Percentiles rank a stretch among this genome's conserved stretches.
Evolutionary conservation across 2,113 vertebrate species (phyloP).

Genomic region (Lota lota): DNA sequence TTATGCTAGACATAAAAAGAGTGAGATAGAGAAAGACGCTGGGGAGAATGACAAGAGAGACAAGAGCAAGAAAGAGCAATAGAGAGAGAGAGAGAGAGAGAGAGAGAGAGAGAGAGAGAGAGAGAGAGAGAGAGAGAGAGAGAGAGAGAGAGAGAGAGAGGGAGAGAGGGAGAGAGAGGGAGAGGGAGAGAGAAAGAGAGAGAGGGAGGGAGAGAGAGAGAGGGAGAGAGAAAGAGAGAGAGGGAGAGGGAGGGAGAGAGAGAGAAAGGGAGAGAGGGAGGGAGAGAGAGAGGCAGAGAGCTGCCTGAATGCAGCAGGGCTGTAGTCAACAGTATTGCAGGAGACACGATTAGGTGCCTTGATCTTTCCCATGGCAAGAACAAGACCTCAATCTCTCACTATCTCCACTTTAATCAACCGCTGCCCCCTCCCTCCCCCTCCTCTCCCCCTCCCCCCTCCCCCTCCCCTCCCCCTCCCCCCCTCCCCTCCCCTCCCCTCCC

Average conservation of each 20-base stretch:
- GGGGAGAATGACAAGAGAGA: too few species aligned
- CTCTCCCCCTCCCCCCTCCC: slow-evolving; percentile 76
- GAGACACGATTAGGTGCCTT: slow-evolving; percentile 92
- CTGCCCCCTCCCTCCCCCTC: slow-evolving; percentile 74
- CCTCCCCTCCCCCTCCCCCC: slow-evolving; percentile 80
- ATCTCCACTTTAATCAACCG: slow-evolving; percentile 97
- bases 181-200: neutral
- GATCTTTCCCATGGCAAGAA: slow-evolving; percentile 91
- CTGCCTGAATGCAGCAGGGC: slow-evolving; percentile 25
- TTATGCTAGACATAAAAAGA: too few species aligned
- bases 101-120: neutral
- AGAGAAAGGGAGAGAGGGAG: slow-evolving; percentile 23
- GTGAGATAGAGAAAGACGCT: too few species aligned
- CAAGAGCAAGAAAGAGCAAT: too few species aligned
- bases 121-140: neutral
- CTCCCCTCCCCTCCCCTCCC: slow-evolving; percentile 62
- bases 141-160: neutral
- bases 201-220: slow-evolving; percentile 29
- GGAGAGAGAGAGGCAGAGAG: neutral
- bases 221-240: neutral
- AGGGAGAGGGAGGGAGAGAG: slow-evolving; percentile 2
- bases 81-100: neutral
- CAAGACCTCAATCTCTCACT: slow-evolving; percentile 99
- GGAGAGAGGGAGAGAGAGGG: neutral
- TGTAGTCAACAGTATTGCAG: slow-evolving; percentile 73